A percentile compares a stretch with the other conserved stretches of the same genome.
phyloP scores from a whole-genome alignment of 2,113 vertebrate genomes.

The Gila orcuttii region DNA sequence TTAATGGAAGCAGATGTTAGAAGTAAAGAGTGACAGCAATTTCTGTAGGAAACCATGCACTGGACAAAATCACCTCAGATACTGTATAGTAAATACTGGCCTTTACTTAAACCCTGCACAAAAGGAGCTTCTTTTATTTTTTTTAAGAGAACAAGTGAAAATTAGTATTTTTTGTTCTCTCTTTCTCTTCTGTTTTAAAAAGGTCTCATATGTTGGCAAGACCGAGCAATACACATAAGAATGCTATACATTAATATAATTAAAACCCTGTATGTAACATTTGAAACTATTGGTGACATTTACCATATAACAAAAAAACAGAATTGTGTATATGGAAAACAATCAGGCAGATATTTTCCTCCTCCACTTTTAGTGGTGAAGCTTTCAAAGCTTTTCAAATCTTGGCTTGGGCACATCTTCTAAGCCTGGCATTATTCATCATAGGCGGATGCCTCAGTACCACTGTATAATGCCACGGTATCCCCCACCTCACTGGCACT shows the following conservation, averaged over 20 bases:
- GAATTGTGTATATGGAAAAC: not conserved
- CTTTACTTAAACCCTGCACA: constrained; percentile 21
- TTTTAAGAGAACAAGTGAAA: not conserved
- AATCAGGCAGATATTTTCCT: constrained; percentile 6
- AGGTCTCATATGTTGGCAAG: not conserved
- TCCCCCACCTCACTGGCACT: constrained; percentile 56
- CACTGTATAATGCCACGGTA: constrained; percentile 50
- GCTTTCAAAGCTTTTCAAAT: constrained; percentile 48
- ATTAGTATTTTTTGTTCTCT: not conserved
- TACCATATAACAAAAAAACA: not conserved
- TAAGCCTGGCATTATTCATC: constrained; percentile 45
- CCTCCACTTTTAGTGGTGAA: constrained; percentile 28
- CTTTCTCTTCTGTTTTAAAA: not conserved
- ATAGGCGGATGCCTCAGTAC: constrained; percentile 24
- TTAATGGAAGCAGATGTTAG: constrained; percentile 61
- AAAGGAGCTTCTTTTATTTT: not conserved
- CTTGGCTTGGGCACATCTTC: constrained; percentile 45
- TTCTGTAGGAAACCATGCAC: constrained; percentile 29
- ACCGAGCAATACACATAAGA: not conserved
- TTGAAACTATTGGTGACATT: not conserved
- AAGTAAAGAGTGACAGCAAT: constrained; percentile 42
- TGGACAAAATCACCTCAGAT: constrained; percentile 21
- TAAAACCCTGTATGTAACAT: not conserved
- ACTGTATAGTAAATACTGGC: constrained; percentile 4
- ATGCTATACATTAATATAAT: not conserved